Base-by-base conservation (phyloP, 2,113 vertebrate species). In the Varanus salvator region DNA sequence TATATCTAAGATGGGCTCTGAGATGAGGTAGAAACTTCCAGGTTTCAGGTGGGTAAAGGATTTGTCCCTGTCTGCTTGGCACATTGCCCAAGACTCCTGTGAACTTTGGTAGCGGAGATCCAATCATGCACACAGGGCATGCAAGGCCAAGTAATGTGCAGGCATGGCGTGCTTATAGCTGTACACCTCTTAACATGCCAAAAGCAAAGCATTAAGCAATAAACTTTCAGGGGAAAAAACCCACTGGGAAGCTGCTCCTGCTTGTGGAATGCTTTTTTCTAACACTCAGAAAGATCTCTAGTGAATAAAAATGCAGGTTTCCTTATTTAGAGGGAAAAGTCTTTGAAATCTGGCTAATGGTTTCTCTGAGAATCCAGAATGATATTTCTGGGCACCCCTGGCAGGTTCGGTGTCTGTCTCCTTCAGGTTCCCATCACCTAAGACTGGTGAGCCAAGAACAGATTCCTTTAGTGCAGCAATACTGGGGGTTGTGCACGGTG, bases 401-500 rank as follows among this genome's bases (percentile, higher is more conserved):
- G 12, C 17, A 0, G 0, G 31, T 44, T 80, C 52, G n/a, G 52
- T 68, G 27, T 44, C 29, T 0, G 0, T 0, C 0, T 66, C 52
- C 86, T 0, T 0, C 8, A 44, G 87, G 85, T 14, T 17, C 1
- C 66, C 6, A 80, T 91, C 91, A 14, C 80, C 91, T 81, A 50
- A 29, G 0, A 0, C 60, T 66, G 66, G 44, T 0, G 0, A 75
- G 44, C 76, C 54, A 1, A 44, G 21, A 85, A 71, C 90, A 85
- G 80, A 71, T 29, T 64, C 80, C 31, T 0, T 77, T 87, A 66
- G 66, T 89, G 68, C 74, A 27, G 72, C 7, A 1, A 60, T 21
- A 19, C 0, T 0, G 72, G 34, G 60, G 34, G 31, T 68, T 74
- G n/a, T 38, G 0, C 0, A n/a, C n/a, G 84, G 23, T 88, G 9